A percentile compares a stretch with the other conserved stretches of the same genome.
These are phyloP conservation scores for Schmidtea mediterranea DNA, from an alignment of 1,140 invertebrate genomes.

Conservation along the genomic window DNA sequence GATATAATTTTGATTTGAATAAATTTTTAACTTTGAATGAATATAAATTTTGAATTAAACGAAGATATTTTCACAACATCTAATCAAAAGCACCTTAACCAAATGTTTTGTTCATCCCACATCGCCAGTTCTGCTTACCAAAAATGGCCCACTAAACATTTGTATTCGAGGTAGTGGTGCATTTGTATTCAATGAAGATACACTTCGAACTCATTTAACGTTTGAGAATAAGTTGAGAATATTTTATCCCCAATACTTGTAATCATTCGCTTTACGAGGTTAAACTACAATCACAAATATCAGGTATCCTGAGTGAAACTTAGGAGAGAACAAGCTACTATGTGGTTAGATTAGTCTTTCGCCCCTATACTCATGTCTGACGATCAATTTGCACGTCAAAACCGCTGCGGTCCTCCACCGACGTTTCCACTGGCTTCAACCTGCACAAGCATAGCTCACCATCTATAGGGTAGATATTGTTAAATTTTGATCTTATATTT, in stretches of 20 bases:
- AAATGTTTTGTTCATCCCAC: constrained; percentile 51
- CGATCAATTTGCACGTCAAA: constrained; percentile 72
- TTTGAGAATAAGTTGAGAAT: constrained; percentile 58
- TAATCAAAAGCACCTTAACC: too few relatives aligned
- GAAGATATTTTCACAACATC: too few relatives aligned
- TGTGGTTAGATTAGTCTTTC: constrained; percentile 73
- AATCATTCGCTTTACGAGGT: constrained; percentile 52
- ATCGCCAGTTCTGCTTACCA: constrained; percentile 70
- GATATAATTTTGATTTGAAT: too few relatives aligned
- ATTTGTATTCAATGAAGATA: constrained; percentile 39
- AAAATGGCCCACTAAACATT: constrained; percentile 57
- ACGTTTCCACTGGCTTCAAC: constrained; percentile 57
- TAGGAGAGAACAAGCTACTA: constrained; percentile 64
- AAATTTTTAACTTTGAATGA: too few relatives aligned
- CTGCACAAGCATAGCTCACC: constrained; percentile 63
- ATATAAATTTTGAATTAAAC: too few relatives aligned
- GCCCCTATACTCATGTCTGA: constrained; percentile 60
- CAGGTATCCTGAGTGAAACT: constrained; percentile 58
- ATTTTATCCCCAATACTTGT: constrained; percentile 47
- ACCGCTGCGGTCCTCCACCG: constrained; percentile 56
- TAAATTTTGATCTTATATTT: too few relatives aligned
- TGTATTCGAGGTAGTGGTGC: constrained; percentile 24
- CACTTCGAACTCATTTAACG: constrained; percentile 52
- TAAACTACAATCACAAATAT: constrained; percentile 22
- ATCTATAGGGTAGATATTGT: too few relatives aligned